phyloP scores from a whole-genome alignment of 2,797 vertebrate species.

The Rhyacichthys aspro region DNA sequence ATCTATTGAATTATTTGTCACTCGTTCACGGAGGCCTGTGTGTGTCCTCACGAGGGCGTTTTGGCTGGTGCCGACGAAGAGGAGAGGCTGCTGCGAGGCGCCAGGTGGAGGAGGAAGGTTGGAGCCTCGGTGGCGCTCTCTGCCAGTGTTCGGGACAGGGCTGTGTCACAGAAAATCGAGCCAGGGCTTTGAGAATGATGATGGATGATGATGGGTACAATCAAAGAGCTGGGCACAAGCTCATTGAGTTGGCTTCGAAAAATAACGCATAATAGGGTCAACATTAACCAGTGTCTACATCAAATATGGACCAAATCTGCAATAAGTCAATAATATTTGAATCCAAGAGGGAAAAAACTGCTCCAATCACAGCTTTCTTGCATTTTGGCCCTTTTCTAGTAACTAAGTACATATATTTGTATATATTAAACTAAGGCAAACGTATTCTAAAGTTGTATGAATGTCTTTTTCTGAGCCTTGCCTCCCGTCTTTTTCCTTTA shows the following conservation, averaged over 20 bases:
- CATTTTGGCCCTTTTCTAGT: too few relatives aligned
- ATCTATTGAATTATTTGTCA: background rate
- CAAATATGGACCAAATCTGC: constrained; percentile 15
- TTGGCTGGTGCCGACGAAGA: constrained; percentile 30
- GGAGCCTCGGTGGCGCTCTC: constrained; percentile 34
- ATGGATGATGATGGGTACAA: constrained; percentile 69
- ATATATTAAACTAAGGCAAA: too few relatives aligned
- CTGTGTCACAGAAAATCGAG: constrained; percentile 37
- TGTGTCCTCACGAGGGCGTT: constrained; percentile 19
- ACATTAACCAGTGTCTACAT: background rate
- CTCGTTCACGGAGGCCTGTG: background rate
- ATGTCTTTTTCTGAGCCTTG: too few relatives aligned
- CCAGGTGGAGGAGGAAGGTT: constrained; percentile 58
- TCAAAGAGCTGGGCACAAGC: constrained; percentile 54
- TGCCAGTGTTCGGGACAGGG: constrained; percentile 51
- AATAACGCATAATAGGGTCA: constrained; percentile 14
- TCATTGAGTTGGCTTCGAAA: constrained; percentile 53
- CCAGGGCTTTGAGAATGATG: constrained; percentile 62
- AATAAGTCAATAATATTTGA: background rate
- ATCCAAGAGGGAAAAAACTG: too few relatives aligned
- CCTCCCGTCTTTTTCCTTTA: too few relatives aligned
- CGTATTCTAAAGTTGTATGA: too few relatives aligned
- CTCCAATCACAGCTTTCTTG: too few relatives aligned
- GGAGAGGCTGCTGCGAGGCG: constrained; percentile 19
- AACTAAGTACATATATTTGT: too few relatives aligned